Percentiles rank a stretch among this genome's conserved stretches.
These are phyloP conservation scores for Oophaga sylvatica DNA, from an alignment of 2,797 vertebrate species.

Conservation along the genomic window DNA sequence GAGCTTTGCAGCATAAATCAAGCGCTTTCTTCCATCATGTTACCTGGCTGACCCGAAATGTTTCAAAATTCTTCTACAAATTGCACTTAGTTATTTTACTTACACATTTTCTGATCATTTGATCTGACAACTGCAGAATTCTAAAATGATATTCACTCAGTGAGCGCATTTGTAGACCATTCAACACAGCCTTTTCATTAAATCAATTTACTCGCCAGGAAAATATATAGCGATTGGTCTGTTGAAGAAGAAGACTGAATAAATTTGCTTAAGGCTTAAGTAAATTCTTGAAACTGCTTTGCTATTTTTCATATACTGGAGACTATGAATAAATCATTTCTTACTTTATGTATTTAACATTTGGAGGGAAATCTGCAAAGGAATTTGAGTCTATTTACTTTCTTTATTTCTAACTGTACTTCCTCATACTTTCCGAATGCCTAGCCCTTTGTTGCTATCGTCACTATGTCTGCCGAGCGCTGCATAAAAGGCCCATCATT, in stretches of 20 bases:
- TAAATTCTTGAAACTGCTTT: conserved; percentile 38
- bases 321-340: conserved; percentile 51
- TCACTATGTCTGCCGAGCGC: conserved; percentile 13
- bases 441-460: conserved; percentile 49
- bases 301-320: conserved; percentile 11
- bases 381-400: conserved; percentile 47
- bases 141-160: background rate
- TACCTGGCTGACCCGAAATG: background rate
- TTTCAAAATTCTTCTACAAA: background rate
- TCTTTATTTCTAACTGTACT: conserved; percentile 38
- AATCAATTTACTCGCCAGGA: conserved; percentile 10
- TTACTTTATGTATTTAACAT: conserved; percentile 35
- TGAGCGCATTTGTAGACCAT: conserved; percentile 10
- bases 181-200: conserved; percentile 25
- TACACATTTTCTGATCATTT: background rate
- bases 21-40: background rate
- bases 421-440: conserved; percentile 54
- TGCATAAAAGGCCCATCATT: conserved; percentile 34
- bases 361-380: conserved; percentile 26
- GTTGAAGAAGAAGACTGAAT: conserved; percentile 37
- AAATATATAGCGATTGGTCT: conserved; percentile 28
- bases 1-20: background rate
- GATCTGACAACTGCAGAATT: background rate
- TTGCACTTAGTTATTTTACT: background rate
- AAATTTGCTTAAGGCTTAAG: conserved; percentile 53